Conservation (phyloP, 2,888 invertebrate genomes). For the Tipula confusa region DNA sequence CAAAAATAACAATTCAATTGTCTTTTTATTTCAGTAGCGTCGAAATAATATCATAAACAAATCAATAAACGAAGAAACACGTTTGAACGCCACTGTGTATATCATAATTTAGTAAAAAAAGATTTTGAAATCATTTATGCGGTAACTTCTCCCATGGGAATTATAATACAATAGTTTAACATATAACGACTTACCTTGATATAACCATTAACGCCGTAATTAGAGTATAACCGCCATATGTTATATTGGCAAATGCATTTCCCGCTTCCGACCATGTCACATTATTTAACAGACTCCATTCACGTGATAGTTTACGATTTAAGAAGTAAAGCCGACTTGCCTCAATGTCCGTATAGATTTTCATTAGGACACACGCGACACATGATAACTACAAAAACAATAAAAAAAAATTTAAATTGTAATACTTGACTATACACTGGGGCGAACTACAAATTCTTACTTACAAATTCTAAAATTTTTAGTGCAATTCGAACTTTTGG, state of each 20-base stretch:
- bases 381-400: constrained; percentile 36
- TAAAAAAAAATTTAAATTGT: not conserved
- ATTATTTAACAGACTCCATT: constrained; percentile 38
- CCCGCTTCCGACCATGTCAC: constrained; percentile 38
- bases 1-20: not conserved
- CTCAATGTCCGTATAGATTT: constrained; percentile 38
- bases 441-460: too few relatives aligned
- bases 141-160: constrained; percentile 3
- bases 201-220: constrained; percentile 38
- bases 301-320: constrained; percentile 38
- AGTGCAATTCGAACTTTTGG: constrained; percentile 35
- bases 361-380: constrained; percentile 37
- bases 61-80: not conserved
- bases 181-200: constrained; percentile 36
- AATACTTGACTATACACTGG: constrained; percentile 1
- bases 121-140: not conserved
- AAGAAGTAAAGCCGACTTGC: constrained; percentile 36
- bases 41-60: not conserved
- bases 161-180: not conserved
- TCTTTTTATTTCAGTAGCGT: not conserved
- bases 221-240: constrained; percentile 38
- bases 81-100: not conserved
- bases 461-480: constrained; percentile 38
- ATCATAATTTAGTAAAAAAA: not conserved
- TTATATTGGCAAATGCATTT: constrained; percentile 39